Percentiles rank a stretch among this genome's conserved stretches.
These are phyloP conservation scores for Lochmaea crataegi DNA, from an alignment of 2,888 invertebrate species.

Conservation along the genomic window DNA sequence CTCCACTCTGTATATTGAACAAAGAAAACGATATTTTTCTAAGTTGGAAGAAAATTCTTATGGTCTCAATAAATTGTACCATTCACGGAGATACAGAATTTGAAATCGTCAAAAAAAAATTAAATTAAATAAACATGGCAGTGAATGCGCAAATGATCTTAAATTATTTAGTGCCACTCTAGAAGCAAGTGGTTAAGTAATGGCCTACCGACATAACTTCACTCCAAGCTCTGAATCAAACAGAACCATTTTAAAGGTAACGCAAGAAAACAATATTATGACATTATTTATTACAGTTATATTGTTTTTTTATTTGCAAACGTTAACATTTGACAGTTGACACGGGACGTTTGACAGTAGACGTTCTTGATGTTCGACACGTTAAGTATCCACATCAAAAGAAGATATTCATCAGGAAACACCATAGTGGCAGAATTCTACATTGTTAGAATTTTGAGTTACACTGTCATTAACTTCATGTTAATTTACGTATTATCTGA, in stretches of 20 bases:
- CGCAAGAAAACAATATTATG: neutral
- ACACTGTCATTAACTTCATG: too few species aligned
- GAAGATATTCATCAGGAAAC: too few species aligned
- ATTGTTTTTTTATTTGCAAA: neutral
- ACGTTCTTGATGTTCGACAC: too few species aligned
- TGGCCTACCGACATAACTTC: constrained; percentile 5
- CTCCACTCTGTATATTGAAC: too few species aligned
- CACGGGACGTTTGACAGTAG: too few species aligned
- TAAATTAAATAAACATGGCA: neutral
- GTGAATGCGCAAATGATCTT: constrained; percentile 10
- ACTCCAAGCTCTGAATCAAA: neutral
- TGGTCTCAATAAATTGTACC: neutral
- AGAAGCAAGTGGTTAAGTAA: constrained; percentile 13
- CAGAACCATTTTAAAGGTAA: neutral
- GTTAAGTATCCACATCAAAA: too few species aligned
- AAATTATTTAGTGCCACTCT: constrained; percentile 9
- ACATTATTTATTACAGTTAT: neutral
- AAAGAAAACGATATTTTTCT: too few species aligned
- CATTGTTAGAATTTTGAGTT: too few species aligned
- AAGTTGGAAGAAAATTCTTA: too few species aligned
- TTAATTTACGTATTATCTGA: too few species aligned
- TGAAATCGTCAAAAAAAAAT: neutral
- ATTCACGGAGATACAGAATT: neutral
- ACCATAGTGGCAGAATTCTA: too few species aligned
- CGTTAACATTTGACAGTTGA: neutral